Percentiles rank a stretch among this genome's conserved stretches.
Conservation (phyloP, 2,888 invertebrate species). For the Neoaliturus tenellus region DNA sequence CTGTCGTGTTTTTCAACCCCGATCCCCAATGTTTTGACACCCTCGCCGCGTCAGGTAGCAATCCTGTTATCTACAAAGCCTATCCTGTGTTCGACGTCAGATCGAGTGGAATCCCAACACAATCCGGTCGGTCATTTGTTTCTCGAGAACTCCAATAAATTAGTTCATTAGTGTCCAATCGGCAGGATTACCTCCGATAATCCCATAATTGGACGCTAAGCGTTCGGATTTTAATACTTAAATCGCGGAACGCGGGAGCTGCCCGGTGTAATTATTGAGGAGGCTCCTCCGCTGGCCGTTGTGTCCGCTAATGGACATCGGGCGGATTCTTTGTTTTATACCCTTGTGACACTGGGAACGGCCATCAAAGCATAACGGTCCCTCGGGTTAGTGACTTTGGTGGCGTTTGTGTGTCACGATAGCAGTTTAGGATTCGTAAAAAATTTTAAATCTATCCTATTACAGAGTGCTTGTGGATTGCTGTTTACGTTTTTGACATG, state of each 20-base stretch:
- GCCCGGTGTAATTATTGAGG: background rate
- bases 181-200: background rate
- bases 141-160: conserved; percentile 6
- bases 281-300: background rate
- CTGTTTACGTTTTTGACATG: too few species aligned
- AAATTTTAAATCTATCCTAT: too few species aligned
- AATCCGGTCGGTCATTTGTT: background rate
- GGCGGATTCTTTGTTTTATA: conserved; percentile 34
- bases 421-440: too few species aligned
- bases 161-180: conserved; percentile 32
- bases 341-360: background rate
- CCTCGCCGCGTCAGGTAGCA: background rate
- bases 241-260: conserved; percentile 37
- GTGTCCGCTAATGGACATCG: conserved; percentile 5
- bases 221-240: background rate
- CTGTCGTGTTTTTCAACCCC: background rate
- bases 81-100: background rate
- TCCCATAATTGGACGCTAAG: conserved; percentile 23
- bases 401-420: background rate
- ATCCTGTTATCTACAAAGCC: conserved; percentile 13
- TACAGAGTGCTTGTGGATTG: too few species aligned
- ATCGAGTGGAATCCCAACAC: background rate
- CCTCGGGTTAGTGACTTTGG: background rate
- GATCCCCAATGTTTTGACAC: background rate
- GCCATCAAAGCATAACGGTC: background rate